Conservation (phyloP, 2,888 invertebrate species). For the Metellina segmentata region DNA sequence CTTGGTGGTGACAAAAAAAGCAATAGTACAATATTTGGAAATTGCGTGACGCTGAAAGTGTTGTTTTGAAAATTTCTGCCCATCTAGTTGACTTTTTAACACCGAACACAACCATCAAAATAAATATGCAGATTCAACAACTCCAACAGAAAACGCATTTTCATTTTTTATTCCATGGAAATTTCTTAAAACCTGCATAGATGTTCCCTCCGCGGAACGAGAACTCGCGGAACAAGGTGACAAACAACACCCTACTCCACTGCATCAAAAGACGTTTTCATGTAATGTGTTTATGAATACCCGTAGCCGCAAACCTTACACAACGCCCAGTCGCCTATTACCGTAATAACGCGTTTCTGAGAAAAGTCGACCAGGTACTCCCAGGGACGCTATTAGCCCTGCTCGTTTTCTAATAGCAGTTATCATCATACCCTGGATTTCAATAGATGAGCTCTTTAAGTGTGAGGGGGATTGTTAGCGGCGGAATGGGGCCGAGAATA, state of each 20-base stretch:
- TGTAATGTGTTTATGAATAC: slow-evolving; percentile 31
- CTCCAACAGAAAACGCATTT: not conserved
- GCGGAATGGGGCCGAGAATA: not conserved
- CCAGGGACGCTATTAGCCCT: slow-evolving; percentile 37
- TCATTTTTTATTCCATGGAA: not conserved
- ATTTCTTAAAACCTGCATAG: not conserved
- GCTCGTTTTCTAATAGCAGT: slow-evolving; percentile 17
- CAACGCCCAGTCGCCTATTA: slow-evolving; percentile 24
- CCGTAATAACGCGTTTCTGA: slow-evolving; percentile 22
- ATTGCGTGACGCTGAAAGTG: too few relatives aligned
- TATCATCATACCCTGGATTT: slow-evolving; percentile 10
- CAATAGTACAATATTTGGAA: too few relatives aligned
- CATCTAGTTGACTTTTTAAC: too few relatives aligned
- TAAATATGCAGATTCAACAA: too few relatives aligned
- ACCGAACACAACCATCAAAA: too few relatives aligned
- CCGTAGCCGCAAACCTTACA: not conserved
- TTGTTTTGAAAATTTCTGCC: too few relatives aligned
- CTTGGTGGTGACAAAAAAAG: too few relatives aligned
- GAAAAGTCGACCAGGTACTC: slow-evolving; percentile 45
- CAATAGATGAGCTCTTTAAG: slow-evolving; percentile 30
- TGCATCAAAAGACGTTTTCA: not conserved
- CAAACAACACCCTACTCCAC: slow-evolving; percentile 4
- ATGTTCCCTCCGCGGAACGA: not conserved
- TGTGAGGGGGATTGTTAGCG: slow-evolving; percentile 8
- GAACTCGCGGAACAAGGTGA: not conserved